A percentile compares a stretch with the other conserved stretches of the same genome.
Evolutionary conservation across 2,797 vertebrate species (phyloP).

Genomic region (Garrulus glandarius): DNA sequence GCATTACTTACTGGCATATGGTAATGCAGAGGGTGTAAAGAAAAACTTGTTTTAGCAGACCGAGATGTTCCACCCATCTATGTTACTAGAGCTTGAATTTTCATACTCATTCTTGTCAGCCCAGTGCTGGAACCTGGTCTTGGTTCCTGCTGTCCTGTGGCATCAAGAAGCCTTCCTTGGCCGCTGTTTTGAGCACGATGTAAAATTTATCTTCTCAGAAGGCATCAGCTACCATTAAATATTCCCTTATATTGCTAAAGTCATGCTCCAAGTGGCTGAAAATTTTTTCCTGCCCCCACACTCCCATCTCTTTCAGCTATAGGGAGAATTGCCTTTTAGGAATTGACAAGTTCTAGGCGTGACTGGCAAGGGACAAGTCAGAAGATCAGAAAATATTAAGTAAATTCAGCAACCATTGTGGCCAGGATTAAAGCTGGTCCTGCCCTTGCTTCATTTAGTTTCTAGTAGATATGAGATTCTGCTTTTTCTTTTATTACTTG

Average conservation of each 20-base stretch:
- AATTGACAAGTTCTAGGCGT: not conserved
- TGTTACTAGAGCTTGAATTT: not conserved
- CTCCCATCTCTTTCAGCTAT: not conserved
- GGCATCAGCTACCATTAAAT: not conserved
- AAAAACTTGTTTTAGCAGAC: not conserved
- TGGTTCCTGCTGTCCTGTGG: not conserved
- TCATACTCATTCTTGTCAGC: not conserved
- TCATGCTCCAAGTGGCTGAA: not conserved
- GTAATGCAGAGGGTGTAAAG: not conserved
- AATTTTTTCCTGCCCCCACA: not conserved
- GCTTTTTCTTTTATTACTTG: not conserved
- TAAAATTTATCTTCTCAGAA: not conserved
- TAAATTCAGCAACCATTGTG: not conserved
- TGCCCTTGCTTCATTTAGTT: not conserved
- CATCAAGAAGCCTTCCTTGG: rapidly evolving
- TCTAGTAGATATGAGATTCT: not conserved
- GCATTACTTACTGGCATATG: not conserved
- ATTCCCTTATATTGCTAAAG: not conserved
- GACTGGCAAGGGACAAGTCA: not conserved
- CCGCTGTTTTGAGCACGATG: rapidly evolving
- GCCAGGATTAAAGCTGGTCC: not conserved
- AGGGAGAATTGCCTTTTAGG: not conserved
- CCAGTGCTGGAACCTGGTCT: not conserved
- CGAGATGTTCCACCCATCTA: not conserved
- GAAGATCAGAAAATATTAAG: not conserved